A percentile compares a stretch with the other conserved stretches of the same genome.
These are phyloP conservation scores for Aythya fuligula DNA, from an alignment of 2,797 vertebrate species.

Conservation along the genomic window DNA sequence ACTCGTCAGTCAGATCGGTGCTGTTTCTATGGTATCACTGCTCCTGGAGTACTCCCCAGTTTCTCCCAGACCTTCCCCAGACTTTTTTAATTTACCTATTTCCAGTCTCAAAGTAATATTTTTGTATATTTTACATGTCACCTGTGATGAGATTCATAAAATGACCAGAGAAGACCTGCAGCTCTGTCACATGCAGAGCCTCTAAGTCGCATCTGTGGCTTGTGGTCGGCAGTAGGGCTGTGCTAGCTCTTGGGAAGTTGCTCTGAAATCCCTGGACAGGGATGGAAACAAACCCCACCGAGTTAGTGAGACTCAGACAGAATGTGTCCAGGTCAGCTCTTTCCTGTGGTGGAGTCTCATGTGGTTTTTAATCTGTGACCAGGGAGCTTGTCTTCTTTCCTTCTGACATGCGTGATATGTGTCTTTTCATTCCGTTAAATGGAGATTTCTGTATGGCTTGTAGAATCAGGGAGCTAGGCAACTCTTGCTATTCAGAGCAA, in stretches of 20 bases:
- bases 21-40: not conserved
- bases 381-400: not conserved
- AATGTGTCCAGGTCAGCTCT: not conserved
- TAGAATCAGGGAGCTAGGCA: not conserved
- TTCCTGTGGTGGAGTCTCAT: not conserved
- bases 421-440: not conserved
- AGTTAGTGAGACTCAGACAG: not conserved
- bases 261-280: not conserved
- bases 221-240: rapidly evolving
- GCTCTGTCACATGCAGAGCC: rapidly evolving
- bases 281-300: not conserved
- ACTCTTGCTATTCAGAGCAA: not conserved
- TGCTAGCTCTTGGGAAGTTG: not conserved
- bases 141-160: not conserved
- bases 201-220: rapidly evolving
- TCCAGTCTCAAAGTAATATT: not conserved
- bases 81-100: not conserved
- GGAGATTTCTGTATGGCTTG: not conserved
- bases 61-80: not conserved
- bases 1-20: not conserved
- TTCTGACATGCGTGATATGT: rapidly evolving
- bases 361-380: not conserved
- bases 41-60: not conserved
- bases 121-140: not conserved
- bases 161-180: not conserved